Percentiles rank a stretch among this genome's conserved stretches.
phyloP scores from a whole-genome alignment of 2,888 invertebrate genomes.

The Chymomyza procnemis region DNA sequence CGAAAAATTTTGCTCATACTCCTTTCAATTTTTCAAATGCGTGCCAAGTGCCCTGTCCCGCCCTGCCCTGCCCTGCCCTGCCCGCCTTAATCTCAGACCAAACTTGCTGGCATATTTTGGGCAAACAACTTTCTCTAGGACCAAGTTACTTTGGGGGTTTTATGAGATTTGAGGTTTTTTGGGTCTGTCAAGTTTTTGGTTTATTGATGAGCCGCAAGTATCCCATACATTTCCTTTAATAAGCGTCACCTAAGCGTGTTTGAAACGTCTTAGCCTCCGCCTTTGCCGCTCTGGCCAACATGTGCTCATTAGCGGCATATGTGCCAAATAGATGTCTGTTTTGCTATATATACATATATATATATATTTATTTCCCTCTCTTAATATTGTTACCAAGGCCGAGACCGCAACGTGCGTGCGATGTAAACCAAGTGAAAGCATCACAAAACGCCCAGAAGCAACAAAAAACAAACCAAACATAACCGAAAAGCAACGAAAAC shows the following conservation, averaged over 20 bases:
- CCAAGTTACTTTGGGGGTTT: too few relatives aligned
- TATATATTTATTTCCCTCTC: not conserved
- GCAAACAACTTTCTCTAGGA: too few relatives aligned
- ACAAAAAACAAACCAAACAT: conserved; percentile 16
- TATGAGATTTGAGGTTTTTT: not conserved
- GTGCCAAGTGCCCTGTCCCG: too few relatives aligned
- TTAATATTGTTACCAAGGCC: not conserved
- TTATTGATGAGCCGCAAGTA: not conserved
- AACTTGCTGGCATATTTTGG: too few relatives aligned
- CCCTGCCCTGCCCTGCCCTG: too few relatives aligned
- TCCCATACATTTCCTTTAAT: not conserved
- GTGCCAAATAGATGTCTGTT: not conserved
- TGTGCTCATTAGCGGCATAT: not conserved
- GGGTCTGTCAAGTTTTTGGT: conserved; percentile 14
- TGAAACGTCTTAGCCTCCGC: not conserved
- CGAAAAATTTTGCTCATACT: too few relatives aligned
- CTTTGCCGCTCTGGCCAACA: not conserved
- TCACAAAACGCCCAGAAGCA: too few relatives aligned
- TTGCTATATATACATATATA: not conserved
- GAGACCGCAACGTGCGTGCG: not conserved
- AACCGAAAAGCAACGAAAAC: conserved; percentile 35
- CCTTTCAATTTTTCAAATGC: too few relatives aligned
- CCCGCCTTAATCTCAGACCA: too few relatives aligned
- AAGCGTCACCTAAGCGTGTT: not conserved
- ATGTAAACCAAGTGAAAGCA: not conserved